Evolutionary conservation across 2,888 invertebrate species (phyloP).

Genomic region (Eupithecia abbreviata): DNA sequence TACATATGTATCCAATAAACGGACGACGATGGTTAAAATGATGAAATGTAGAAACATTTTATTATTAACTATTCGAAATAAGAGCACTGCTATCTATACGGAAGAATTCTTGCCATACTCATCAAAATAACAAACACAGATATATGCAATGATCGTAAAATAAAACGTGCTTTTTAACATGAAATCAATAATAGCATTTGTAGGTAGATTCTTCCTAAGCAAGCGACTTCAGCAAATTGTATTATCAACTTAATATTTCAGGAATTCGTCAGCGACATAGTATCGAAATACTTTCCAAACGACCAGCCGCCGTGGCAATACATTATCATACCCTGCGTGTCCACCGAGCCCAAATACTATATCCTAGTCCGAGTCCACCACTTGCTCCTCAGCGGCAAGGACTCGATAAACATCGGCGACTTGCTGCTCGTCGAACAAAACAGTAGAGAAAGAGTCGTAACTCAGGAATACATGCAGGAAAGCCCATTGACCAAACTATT

Average conservation of each 20-base stretch:
- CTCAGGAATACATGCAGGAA: conserved; percentile 59
- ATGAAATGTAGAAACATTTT: background rate
- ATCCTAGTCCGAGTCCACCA: conserved; percentile 90
- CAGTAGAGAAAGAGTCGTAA: conserved; percentile 64
- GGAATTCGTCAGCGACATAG: conserved; percentile 91
- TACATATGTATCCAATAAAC: background rate
- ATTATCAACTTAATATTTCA: conserved; percentile 58
- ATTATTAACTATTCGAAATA: background rate
- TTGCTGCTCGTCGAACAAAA: conserved; percentile 86
- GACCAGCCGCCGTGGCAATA: conserved; percentile 92
- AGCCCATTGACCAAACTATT: conserved; percentile 83
- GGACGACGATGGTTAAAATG: background rate
- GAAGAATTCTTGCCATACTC: background rate
- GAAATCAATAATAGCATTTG: background rate
- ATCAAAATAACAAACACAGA: background rate
- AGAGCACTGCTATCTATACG: background rate
- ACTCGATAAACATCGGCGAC: conserved; percentile 89
- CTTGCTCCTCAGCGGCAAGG: conserved; percentile 88
- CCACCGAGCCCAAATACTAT: conserved; percentile 85
- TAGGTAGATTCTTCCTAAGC: background rate
- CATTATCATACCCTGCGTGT: conserved; percentile 86
- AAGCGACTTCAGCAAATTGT: background rate
- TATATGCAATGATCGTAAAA: background rate
- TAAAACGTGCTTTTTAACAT: background rate
- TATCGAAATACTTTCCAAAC: conserved; percentile 89